These are phyloP conservation scores for Bufo gargarizans DNA, from an alignment of 2,113 vertebrate species.

Conservation along the genomic window DNA sequence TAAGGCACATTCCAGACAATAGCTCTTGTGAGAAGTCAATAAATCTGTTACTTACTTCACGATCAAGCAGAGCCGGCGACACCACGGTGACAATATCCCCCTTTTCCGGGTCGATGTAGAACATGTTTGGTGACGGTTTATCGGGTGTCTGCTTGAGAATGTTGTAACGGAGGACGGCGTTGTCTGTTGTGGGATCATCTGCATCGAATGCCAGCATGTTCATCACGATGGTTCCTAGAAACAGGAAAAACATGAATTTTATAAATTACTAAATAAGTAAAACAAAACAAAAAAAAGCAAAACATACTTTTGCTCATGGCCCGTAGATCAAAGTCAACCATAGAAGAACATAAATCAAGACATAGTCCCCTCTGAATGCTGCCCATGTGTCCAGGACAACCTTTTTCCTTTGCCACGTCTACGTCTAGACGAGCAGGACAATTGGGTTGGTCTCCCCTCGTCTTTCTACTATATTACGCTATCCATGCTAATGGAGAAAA, in stretches of 20 bases:
- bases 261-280: too few species aligned
- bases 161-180: conserved; percentile 90
- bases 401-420: too few species aligned
- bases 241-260: neutral
- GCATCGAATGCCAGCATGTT: conserved; percentile 90
- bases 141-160: conserved; percentile 91
- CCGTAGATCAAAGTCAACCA: neutral
- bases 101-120: conserved; percentile 94
- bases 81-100: conserved; percentile 96
- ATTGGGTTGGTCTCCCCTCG: too few species aligned
- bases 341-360: neutral
- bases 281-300: neutral
- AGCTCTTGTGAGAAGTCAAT: neutral
- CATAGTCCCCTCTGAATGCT: too few species aligned
- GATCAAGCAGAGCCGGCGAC: conserved; percentile 84
- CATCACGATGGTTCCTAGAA: conserved; percentile 92
- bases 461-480: too few species aligned
- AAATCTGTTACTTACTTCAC: conserved; percentile 80
- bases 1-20: neutral
- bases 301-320: neutral
- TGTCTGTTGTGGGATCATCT: conserved; percentile 88
- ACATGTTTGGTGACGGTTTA: conserved; percentile 96
- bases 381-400: too few species aligned
- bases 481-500: neutral
- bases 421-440: too few species aligned